Evolutionary conservation across 1,140 invertebrate genomes (phyloP), one percentile per base, ranked within the genome.

Genomic region (Physella acuta): DNA sequence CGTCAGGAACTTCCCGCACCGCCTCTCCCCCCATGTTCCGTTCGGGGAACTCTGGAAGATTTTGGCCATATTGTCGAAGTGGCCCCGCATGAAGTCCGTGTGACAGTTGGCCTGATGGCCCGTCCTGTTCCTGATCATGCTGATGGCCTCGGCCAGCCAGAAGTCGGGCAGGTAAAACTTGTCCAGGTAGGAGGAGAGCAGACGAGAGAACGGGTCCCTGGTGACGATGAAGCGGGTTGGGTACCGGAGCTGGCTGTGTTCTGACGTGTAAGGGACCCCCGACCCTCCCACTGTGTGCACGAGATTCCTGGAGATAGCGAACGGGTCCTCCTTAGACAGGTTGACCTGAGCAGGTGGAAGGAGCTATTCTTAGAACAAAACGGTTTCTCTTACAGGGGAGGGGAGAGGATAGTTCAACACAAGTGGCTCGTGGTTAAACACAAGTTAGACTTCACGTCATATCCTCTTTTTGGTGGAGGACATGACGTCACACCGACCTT

Each of bases 111-210:
- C n/a, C n/a, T n/a, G n/a, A n/a, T n/a, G n/a, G 39, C 39, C 39
- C 1, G 14, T 44, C 20, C 39, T 8, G 20, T 20, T 20, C 20
- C 39, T 44, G 8, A 26, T 24, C 36, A 61, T 61, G 28, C 14
- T 1, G 8, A 37, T 5, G 3, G 37, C n/a, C 24, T 44, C 59
- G 2, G 14, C 3, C 14, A 14, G n/a, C 62, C 62, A 64, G 30
- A 64, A 64, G 28, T 64, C 49, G 30, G 62, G 62, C 14, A 64
- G 33, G 20, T 64, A 64, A 1, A 64, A 14, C 52, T 64, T 64
- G 51, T 64, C 62, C 3, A 64, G 30, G 31, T 64, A 64, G 5
- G 62, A 31, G 28, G 62, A 49, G 4, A 64, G 4, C n/a, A 64
- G 44, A 26, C 62, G 62, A 24, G 62, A 64, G 30, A 26, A 64